Evolutionary conservation across 2,888 invertebrate genomes (phyloP), one percentile per base, ranked within the genome.

Genomic region (Cephus runcator): DNA sequence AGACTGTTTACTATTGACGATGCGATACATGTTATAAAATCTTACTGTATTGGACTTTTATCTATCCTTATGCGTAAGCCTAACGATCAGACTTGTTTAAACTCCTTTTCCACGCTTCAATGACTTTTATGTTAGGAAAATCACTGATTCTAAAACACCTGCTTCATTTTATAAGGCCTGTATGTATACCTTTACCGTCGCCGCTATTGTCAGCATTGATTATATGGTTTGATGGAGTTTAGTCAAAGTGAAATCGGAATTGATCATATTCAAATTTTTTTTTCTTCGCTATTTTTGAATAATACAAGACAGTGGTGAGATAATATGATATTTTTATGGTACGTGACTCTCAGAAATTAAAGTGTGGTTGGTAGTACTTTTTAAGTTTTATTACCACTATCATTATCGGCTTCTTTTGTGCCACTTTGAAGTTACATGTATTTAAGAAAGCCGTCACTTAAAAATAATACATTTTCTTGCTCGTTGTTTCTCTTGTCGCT

Each of bases 101-200:
- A 81, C 87, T 94, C 80, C 93, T 82, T 92, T 94, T 75, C 90
- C 93, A 82, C 94, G 93, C 87, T 92, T 92, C 83, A 94, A 94
- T 87, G 94, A 94, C 81, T 94, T 94, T 83, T 93, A 94, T 81
- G 93, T 93, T 1, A 93, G 93, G 93, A 93, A 89, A 92, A 92
- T 36, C 12, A n/a, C 11, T 40, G 34, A 30, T 33, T 78, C 73
- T 12, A 35, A 35, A 6, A 68, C 31, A 34, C 12, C 33, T 69
- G 68, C 12, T n/a, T 12, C 12, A 36, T 74, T 71, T 35, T 73
- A 31, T 30, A 6, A 15, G 23, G 35, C 12, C 12, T 3, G 3
- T 2, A 23, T 9, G 2, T 40, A 31, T 31, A 15, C 1, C 69
- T 71, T 78, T 34, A 33, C 11, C 73, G n/a, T 36, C 11, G 30